These are phyloP conservation scores for Pteropus alecto DNA, from an alignment of 2,113 vertebrate genomes.

Conservation along the genomic window DNA sequence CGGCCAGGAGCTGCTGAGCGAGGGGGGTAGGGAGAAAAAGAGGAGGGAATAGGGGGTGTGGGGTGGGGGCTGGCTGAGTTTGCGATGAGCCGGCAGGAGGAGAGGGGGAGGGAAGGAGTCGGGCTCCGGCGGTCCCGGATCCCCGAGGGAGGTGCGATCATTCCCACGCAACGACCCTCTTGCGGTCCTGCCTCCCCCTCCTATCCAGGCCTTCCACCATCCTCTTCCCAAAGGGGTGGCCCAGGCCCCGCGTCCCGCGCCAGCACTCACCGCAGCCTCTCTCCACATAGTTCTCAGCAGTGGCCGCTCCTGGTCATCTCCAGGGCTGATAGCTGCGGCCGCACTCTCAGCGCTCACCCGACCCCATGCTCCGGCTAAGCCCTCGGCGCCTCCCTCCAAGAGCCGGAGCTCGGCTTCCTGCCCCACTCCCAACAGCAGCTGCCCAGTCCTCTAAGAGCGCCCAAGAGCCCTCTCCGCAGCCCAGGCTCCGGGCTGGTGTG, in stretches of 20 bases:
- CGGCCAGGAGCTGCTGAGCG: constrained; percentile 32
- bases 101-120: constrained; percentile 63
- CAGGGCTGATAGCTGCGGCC: constrained; percentile 64
- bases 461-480: constrained; percentile 50
- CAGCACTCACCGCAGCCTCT: constrained; percentile 95
- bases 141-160: constrained; percentile 55
- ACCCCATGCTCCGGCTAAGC: constrained; percentile 59
- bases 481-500: constrained; percentile 29
- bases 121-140: constrained; percentile 49
- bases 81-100: constrained; percentile 58
- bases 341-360: constrained; percentile 57
- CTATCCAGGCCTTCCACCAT: constrained; percentile 1
- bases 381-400: background rate
- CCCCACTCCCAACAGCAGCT: constrained; percentile 34
- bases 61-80: constrained; percentile 66
- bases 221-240: background rate
- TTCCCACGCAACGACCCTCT: constrained; percentile 67
- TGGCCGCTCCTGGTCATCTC: constrained; percentile 78
- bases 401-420: constrained; percentile 16
- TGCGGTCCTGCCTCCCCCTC: constrained; percentile 10
- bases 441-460: constrained; percentile 17
- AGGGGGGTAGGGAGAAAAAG: background rate
- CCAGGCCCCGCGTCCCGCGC: constrained; percentile 52
- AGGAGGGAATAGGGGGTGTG: background rate
- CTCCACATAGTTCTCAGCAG: constrained; percentile 89